Base-by-base conservation (phyloP, 2,797 vertebrate species). In the Nannoperca australis region DNA sequence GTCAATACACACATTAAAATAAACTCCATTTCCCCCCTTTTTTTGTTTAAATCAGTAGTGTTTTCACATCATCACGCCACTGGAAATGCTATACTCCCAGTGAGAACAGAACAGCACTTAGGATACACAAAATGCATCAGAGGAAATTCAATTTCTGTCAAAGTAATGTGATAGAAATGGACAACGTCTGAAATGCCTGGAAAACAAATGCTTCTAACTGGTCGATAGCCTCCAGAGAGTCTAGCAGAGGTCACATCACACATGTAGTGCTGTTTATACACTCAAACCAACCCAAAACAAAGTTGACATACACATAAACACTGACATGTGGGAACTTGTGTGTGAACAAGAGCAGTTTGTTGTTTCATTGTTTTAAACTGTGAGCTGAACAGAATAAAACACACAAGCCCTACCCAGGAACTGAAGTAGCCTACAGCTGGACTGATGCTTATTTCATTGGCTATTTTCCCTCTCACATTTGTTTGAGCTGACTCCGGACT, bases 151-250 rank as follows among this genome's bases (percentile, higher is more conserved):
- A 95, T 95, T 94, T 94, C 89, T 93, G 91, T 93, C 88, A 89
- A 89, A 91, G 92, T 95, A 95, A 95, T 93, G 93, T 92, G 93
- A 95, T 95, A 94, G 89, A 94, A 95, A 93, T 93, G 93, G 92
- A 92, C 94, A 92, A 83, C 14, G 90, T 92, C 90, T 91, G 89
- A 93, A 93, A 93, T 83, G 91, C 74, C 83, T 88, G 86, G 67
- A 90, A 94, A 95, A 94, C 91, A 93, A 93, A 93, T 93, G 92
- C 88, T 92, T 88, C 76, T 68, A 80, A 89, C 79, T 88, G 90
- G 91, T 93, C 88, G 81, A 92, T 92, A 76, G 93, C 85, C 90
- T 93, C 92, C 90, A 76, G 86, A 88, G 91, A 92, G 90, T 92
- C 91, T 89, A 65, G 73, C 51, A 76, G 89, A 89, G 91, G 92